phyloP scores from a whole-genome alignment of 2,113 vertebrate genomes.

The Myrmecobius fasciatus region DNA sequence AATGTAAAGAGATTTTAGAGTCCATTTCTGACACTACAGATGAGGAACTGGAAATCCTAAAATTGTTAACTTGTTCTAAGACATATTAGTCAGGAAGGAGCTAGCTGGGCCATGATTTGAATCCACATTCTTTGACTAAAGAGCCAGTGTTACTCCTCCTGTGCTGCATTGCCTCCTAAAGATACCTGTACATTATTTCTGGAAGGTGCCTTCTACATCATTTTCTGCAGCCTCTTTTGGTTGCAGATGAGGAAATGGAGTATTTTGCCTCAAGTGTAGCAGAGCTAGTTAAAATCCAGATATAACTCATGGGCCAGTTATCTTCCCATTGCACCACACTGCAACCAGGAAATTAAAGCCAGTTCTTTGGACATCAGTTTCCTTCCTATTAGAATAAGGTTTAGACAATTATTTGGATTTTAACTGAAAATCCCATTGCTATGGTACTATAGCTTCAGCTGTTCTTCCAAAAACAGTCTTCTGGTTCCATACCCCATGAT shows the following conservation, averaged over 20 bases:
- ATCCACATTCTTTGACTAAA: not conserved
- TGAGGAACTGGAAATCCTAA: not conserved
- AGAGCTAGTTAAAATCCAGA: not conserved
- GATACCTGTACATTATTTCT: not conserved
- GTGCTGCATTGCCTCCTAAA: not conserved
- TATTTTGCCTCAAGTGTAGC: not conserved
- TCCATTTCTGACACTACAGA: not conserved
- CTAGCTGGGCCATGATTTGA: not conserved
- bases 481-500: not conserved
- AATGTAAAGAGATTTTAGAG: not conserved
- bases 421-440: not conserved
- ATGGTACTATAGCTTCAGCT: not conserved
- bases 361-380: not conserved
- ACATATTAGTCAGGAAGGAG: not conserved
- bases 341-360: not conserved
- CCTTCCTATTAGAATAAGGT: not conserved
- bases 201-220: not conserved
- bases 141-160: not conserved
- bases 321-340: not conserved
- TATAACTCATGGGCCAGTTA: not conserved
- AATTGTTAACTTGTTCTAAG: not conserved
- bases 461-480: not conserved
- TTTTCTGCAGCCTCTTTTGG: not conserved
- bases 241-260: not conserved
- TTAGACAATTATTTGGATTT: not conserved